Conservation (phyloP, 2,113 vertebrate genomes). For the Dendropsophus ebraccatus region DNA sequence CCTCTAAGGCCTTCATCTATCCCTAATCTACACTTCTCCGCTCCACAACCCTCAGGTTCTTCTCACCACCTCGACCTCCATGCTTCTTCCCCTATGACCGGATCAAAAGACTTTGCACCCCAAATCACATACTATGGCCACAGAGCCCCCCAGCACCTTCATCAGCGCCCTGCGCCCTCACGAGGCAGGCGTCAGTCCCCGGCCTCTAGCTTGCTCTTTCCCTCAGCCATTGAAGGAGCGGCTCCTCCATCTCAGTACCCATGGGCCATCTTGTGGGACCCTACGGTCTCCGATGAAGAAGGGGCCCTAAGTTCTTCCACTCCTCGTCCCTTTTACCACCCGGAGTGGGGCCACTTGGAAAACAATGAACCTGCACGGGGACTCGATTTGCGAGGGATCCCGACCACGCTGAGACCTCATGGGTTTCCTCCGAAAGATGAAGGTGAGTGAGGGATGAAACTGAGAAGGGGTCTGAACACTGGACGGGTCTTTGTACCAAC, state of each 20-base stretch:
- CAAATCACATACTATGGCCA: constrained; percentile 5
- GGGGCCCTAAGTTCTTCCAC: constrained; percentile 76
- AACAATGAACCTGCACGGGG: constrained; percentile 59
- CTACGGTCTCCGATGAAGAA: constrained; percentile 78
- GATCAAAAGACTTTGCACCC: constrained; percentile 13
- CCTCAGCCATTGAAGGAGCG: constrained; percentile 77
- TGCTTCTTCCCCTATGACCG: background rate
- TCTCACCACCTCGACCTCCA: background rate
- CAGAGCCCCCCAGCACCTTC: background rate
- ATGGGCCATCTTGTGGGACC: constrained; percentile 83
- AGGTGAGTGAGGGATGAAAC: constrained; percentile 73
- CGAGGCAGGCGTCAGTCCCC: constrained; percentile 46
- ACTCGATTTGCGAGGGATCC: constrained; percentile 76
- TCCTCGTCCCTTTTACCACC: constrained; percentile 47
- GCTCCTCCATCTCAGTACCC: constrained; percentile 82
- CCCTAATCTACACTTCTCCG: rapidly evolving
- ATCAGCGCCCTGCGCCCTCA: background rate
- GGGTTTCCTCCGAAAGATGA: constrained; percentile 76
- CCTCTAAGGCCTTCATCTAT: background rate
- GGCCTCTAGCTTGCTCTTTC: constrained; percentile 60
- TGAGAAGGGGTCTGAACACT: background rate
- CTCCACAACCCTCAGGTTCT: background rate
- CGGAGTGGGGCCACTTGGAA: constrained; percentile 16
- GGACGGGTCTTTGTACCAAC: background rate
- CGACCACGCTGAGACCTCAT: constrained; percentile 76